Conservation (phyloP, 1,140 invertebrate species). For the Macrobrachium rosenbergii region DNA sequence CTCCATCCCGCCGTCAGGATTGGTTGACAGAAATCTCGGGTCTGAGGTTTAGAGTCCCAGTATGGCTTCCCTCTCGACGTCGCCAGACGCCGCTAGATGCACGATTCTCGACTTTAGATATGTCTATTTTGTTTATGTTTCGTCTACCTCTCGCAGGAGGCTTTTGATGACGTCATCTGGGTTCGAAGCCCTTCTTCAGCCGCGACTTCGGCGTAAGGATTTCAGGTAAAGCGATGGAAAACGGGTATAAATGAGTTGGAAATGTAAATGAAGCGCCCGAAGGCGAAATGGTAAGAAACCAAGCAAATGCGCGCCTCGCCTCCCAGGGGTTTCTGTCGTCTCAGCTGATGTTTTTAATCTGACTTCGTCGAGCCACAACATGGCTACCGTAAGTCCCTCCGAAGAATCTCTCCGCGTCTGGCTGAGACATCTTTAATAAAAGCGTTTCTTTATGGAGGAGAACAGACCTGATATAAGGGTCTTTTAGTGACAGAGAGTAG, state of each 20-base stretch:
- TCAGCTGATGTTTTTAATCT: not conserved
- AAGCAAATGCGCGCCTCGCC: not conserved
- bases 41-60: conserved; percentile 35
- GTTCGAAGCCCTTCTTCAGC: not conserved
- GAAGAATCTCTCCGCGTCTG: not conserved
- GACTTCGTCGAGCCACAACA: conserved; percentile 25
- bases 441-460: no score
- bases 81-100: conserved; percentile 6
- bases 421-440: not conserved
- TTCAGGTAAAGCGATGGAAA: not conserved
- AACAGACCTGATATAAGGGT: no score
- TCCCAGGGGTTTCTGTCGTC: conserved; percentile 37
- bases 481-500: no score
- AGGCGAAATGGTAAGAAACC: conserved; percentile 28
- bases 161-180: not conserved
- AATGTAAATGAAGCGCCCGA: not conserved
- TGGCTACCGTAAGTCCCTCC: conserved; percentile 1
- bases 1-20: conserved; percentile 6
- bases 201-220: not conserved
- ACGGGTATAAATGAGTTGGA: not conserved
- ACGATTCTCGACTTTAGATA: not conserved
- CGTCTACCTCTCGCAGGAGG: not conserved
- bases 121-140: not conserved
- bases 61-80: not conserved
- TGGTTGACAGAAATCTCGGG: conserved; percentile 48